Evolutionary conservation across 2,113 vertebrate genomes (phyloP).

Genomic region (Pseudolaguvia tuberculata): DNA sequence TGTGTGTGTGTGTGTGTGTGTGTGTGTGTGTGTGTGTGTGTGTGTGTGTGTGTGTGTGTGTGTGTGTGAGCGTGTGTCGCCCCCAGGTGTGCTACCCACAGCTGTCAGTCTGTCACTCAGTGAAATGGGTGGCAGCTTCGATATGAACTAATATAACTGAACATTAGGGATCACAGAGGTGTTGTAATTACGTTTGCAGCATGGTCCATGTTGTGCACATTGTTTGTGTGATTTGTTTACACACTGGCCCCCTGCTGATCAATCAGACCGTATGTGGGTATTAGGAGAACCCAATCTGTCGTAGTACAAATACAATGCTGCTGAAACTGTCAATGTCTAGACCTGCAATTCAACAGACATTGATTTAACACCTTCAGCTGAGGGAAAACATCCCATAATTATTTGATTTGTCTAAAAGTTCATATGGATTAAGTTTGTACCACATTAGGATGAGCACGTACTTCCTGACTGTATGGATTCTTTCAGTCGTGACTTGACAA

Average conservation of each 20-base stretch:
- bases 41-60: too few relatives aligned
- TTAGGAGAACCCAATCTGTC: not conserved
- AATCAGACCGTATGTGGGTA: not conserved
- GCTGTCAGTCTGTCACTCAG: slow-evolving; percentile 28
- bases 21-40: too few relatives aligned
- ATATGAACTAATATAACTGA: slow-evolving; percentile 26
- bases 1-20: too few relatives aligned
- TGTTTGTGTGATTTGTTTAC: slow-evolving; percentile 20
- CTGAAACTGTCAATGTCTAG: not conserved
- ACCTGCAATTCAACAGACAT: not conserved
- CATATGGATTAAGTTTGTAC: too few relatives aligned
- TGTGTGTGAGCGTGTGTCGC: not conserved
- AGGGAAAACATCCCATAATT: not conserved
- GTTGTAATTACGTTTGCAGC: slow-evolving; percentile 15
- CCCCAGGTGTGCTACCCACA: slow-evolving; percentile 27
- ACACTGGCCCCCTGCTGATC: not conserved
- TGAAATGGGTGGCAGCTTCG: slow-evolving; percentile 13
- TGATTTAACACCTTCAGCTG: not conserved
- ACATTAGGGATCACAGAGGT: slow-evolving; percentile 13
- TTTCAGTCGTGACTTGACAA: not conserved
- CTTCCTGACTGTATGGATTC: too few relatives aligned
- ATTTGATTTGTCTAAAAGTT: too few relatives aligned
- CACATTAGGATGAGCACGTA: too few relatives aligned
- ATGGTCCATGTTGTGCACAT: not conserved
- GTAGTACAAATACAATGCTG: not conserved